These are phyloP conservation scores for Panthera leo DNA, from an alignment of 2,113 vertebrate genomes.

Conservation along the genomic window DNA sequence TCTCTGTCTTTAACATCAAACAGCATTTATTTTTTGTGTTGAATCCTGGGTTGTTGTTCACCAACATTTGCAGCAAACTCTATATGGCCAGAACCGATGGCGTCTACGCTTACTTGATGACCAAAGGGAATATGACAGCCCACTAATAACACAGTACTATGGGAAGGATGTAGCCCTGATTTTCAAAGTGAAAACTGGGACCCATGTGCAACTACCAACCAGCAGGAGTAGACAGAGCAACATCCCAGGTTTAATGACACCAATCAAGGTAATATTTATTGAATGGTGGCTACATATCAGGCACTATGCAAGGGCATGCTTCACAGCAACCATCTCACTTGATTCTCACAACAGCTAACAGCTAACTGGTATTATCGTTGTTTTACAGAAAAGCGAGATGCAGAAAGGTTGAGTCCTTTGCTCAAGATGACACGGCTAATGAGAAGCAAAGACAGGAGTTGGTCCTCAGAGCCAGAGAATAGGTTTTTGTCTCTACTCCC, in stretches of 20 bases:
- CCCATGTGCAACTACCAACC: neutral
- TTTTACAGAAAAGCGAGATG: neutral
- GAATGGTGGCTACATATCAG: neutral
- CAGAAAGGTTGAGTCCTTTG: neutral
- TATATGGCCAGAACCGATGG: neutral
- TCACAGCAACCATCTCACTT: neutral
- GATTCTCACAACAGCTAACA: neutral
- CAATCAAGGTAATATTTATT: neutral
- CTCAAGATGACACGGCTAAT: neutral
- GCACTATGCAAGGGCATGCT: neutral
- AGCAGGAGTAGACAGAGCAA: neutral
- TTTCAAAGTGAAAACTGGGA: conserved; percentile 14
- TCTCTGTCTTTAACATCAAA: conserved; percentile 52
- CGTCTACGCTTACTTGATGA: conserved; percentile 49
- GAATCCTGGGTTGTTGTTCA: conserved; percentile 44
- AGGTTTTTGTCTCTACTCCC: neutral
- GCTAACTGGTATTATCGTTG: neutral
- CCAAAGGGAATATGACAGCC: conserved; percentile 18
- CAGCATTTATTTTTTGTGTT: conserved; percentile 40
- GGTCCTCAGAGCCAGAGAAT: neutral
- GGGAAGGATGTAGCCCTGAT: neutral
- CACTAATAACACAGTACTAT: neutral
- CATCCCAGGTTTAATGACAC: neutral
- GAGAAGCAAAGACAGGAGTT: conserved; percentile 2
- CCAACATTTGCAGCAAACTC: conserved; percentile 52